phyloP scores from a whole-genome alignment of 2,113 vertebrate species.

The Tupaia tana region DNA sequence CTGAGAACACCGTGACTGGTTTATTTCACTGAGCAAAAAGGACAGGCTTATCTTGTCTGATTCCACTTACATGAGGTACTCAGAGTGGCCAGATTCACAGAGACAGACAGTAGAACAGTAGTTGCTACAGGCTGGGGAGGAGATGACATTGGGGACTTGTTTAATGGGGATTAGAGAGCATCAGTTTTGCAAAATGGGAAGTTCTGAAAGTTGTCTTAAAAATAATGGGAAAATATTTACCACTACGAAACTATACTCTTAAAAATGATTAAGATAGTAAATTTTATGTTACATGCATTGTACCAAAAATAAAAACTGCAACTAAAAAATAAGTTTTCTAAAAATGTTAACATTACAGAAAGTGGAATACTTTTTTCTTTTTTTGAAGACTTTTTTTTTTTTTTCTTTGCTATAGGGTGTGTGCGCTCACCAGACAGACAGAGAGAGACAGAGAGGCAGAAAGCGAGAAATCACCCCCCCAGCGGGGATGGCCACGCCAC shows the following conservation, averaged over 20 bases:
- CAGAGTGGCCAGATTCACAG: background rate
- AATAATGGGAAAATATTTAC: background rate
- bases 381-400: too few relatives aligned
- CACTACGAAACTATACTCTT: background rate
- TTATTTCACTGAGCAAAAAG: background rate
- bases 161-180: fast-evolving
- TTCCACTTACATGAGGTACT: fast-evolving
- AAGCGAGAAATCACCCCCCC: too few relatives aligned
- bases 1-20: too few relatives aligned
- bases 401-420: too few relatives aligned
- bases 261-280: background rate
- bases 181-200: background rate
- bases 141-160: background rate
- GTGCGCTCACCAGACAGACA: too few relatives aligned
- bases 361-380: background rate
- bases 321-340: background rate
- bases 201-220: background rate
- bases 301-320: background rate
- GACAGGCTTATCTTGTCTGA: background rate
- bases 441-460: too few relatives aligned
- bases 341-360: background rate
- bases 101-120: background rate
- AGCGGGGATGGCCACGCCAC: too few relatives aligned
- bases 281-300: background rate
- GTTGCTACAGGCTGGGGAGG: background rate